Percentiles rank a stretch among this genome's conserved stretches.
These are phyloP conservation scores for Muschampia plurimacula DNA, from an alignment of 2,888 invertebrate species.

Conservation along the genomic window DNA sequence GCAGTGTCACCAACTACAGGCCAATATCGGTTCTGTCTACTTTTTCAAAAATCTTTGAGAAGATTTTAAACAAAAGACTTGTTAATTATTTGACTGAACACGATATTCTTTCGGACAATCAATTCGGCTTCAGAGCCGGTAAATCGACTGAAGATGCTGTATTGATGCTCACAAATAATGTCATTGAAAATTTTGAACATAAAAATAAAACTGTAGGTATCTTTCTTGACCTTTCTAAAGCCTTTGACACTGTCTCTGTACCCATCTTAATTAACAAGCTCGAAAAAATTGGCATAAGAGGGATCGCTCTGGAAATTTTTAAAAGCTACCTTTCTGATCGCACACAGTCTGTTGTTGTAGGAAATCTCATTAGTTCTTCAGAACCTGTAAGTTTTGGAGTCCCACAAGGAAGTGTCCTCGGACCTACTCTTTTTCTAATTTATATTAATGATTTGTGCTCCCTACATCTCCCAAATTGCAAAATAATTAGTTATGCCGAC, in stretches of 20 bases:
- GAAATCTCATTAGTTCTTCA: background rate
- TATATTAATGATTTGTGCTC: background rate
- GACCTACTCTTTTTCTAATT: too few species aligned
- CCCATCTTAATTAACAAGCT: constrained; percentile 8
- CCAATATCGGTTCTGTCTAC: background rate
- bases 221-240: constrained; percentile 13
- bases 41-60: background rate
- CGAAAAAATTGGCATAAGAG: background rate
- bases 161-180: background rate
- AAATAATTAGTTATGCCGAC: background rate
- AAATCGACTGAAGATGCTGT: constrained; percentile 3
- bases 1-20: background rate
- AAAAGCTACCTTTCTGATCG: constrained; percentile 5
- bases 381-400: background rate
- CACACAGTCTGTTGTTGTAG: background rate
- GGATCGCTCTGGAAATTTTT: background rate
- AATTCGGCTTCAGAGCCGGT: background rate
- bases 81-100: background rate
- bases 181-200: background rate
- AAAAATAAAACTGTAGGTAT: background rate
- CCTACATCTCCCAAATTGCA: background rate
- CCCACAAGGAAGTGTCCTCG: background rate
- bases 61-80: background rate
- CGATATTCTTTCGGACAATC: background rate
- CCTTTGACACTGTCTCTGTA: background rate